phyloP scores from a whole-genome alignment of 2,888 invertebrate genomes.

The Odontomyia ornata region DNA sequence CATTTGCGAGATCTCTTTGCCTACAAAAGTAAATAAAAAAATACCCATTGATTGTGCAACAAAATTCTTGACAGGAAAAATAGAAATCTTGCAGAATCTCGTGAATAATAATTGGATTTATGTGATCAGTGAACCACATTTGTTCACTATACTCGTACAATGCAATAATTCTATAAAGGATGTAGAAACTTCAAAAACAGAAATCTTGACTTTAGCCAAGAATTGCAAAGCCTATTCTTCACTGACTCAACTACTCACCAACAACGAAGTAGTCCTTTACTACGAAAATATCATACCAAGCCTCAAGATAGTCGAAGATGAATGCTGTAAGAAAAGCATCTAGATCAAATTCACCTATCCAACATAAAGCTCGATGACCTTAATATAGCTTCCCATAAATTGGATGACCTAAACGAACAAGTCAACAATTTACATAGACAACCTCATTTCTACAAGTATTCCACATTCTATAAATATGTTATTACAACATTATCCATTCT shows the following conservation, averaged over 20 bases:
- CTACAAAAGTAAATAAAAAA: slow-evolving; percentile 22
- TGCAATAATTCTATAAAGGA: slow-evolving; percentile 12
- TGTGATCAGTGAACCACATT: slow-evolving; percentile 13
- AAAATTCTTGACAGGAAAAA: slow-evolving; percentile 2
- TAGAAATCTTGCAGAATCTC: slow-evolving; percentile 19
- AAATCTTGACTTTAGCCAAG: background rate
- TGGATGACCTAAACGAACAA: slow-evolving; percentile 14
- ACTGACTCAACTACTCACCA: slow-evolving; percentile 2
- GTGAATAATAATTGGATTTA: slow-evolving; percentile 10
- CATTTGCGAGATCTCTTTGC: slow-evolving; percentile 5
- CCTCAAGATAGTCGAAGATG: slow-evolving; percentile 16
- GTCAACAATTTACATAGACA: background rate
- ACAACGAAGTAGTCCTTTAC: background rate
- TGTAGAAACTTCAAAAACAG: background rate
- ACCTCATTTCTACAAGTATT: slow-evolving; percentile 8
- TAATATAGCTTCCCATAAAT: slow-evolving; percentile 24
- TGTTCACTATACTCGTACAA: background rate
- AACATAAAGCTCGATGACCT: slow-evolving; percentile 12
- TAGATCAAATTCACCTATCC: slow-evolving; percentile 16
- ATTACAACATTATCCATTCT: background rate
- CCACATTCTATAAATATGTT: background rate
- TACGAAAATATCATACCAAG: slow-evolving; percentile 23
- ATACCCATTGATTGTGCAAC: slow-evolving; percentile 7
- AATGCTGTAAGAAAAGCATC: background rate
- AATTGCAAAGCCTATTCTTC: slow-evolving; percentile 23